These are phyloP conservation scores for Oscarella lobularis DNA, from an alignment of 37 sponge, comb jelly and placozoan genomes.

Conservation along the genomic window DNA sequence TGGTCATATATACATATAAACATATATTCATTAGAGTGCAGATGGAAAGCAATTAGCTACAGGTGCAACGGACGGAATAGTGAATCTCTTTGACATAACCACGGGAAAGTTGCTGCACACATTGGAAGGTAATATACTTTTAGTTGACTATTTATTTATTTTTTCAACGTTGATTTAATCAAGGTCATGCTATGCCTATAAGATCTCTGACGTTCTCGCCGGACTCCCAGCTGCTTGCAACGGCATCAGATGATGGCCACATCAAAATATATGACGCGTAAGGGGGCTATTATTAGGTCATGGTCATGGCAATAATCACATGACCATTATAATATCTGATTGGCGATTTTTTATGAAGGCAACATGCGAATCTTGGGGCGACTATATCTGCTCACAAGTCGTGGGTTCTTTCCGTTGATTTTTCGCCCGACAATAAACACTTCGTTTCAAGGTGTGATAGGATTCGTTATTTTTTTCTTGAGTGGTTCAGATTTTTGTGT, in stretches of 20 bases:
- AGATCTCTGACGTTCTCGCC: constrained; percentile 89
- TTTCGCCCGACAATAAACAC: constrained; percentile 90
- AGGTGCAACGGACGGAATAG: constrained; percentile 94
- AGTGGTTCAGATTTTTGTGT: too few relatives aligned
- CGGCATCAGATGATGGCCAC: constrained; percentile 91
- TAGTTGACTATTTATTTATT: too few relatives aligned
- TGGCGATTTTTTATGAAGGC: constrained; percentile 12
- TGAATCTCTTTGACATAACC: constrained; percentile 83
- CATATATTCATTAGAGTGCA: constrained; percentile 58
- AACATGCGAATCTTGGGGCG: constrained; percentile 60
- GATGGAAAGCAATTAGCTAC: constrained; percentile 81
- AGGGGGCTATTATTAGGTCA: constrained; percentile 15
- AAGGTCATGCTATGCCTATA: constrained; percentile 95
- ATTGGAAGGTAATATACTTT: constrained; percentile 58
- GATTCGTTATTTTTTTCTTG: background rate
- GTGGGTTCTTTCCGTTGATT: constrained; percentile 87
- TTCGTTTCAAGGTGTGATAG: constrained; percentile 27
- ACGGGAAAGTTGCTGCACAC: constrained; percentile 74
- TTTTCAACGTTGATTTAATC: too few relatives aligned
- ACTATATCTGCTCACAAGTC: constrained; percentile 92
- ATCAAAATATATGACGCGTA: constrained; percentile 97
- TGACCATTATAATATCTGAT: constrained; percentile 2
- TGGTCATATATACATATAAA: too few relatives aligned
- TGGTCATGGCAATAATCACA: background rate
- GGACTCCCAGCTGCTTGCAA: constrained; percentile 78